A percentile compares a stretch with the other conserved stretches of the same genome.
phyloP scores from a whole-genome alignment of 2,113 vertebrate species.

The Bubo blakistoni region DNA sequence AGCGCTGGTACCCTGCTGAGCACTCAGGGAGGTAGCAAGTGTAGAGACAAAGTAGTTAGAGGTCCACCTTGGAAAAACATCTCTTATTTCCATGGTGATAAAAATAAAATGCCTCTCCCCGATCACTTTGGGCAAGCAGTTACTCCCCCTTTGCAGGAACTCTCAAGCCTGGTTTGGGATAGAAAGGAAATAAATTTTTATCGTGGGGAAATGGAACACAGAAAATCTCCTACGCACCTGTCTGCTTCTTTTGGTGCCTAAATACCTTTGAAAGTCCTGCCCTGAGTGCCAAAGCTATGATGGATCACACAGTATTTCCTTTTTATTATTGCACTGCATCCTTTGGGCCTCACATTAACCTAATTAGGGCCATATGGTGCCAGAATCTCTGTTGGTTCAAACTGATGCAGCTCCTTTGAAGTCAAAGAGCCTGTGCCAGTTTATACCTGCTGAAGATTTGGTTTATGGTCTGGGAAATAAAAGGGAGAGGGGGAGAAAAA shows the following conservation, averaged over 20 bases:
- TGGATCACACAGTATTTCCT: slow-evolving; percentile 58
- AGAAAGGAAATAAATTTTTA: slow-evolving; percentile 43
- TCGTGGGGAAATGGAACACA: slow-evolving; percentile 10
- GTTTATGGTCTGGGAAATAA: slow-evolving; percentile 52
- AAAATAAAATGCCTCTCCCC: neutral
- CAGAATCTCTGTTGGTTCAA: slow-evolving; percentile 46
- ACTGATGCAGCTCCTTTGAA: slow-evolving; percentile 45
- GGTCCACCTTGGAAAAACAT: neutral
- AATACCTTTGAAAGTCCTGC: slow-evolving; percentile 54
- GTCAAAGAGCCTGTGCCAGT: slow-evolving; percentile 37
- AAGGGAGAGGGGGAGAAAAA: accelerated
- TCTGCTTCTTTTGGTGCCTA: slow-evolving; percentile 38
- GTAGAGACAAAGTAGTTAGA: neutral
- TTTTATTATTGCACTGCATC: slow-evolving; percentile 58
- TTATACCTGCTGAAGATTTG: slow-evolving; percentile 57
- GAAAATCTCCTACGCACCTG: slow-evolving; percentile 38
- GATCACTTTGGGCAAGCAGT: accelerated
- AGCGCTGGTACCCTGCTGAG: accelerated
- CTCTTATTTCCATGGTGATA: neutral
- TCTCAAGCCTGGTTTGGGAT: neutral
- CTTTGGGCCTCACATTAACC: slow-evolving; percentile 63
- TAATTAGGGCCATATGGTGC: slow-evolving; percentile 52
- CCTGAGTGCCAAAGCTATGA: slow-evolving; percentile 52
- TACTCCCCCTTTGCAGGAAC: neutral
- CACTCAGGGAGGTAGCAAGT: neutral